These are phyloP conservation scores for Gymnocephalus cernua DNA, from an alignment of 2,113 vertebrate genomes.

Conservation along the genomic window DNA sequence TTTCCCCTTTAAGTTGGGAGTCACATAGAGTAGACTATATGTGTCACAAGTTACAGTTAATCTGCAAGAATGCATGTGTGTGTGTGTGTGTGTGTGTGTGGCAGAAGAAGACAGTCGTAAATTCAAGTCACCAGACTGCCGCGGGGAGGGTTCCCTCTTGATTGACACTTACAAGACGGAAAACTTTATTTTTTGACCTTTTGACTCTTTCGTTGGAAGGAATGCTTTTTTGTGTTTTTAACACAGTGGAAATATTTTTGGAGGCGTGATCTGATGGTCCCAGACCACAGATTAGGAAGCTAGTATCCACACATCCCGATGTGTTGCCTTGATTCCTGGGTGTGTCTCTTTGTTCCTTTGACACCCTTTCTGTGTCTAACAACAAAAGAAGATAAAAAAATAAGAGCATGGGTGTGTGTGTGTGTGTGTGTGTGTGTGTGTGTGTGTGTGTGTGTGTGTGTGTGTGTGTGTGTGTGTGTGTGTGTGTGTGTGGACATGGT, in stretches of 20 bases:
- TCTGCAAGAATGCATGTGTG: conserved; percentile 34
- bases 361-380: conserved; percentile 18
- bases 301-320: background rate
- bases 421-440: too few species aligned
- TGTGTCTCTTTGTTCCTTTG: conserved; percentile 29
- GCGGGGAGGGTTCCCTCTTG: conserved; percentile 23
- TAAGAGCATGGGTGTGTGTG: conserved; percentile 5
- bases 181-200: conserved; percentile 57
- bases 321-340: conserved; percentile 6
- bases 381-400: conserved; percentile 27
- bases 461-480: conserved; percentile 11
- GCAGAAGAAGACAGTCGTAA: conserved; percentile 6
- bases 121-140: conserved; percentile 26
- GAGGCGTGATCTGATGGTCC: background rate
- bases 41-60: conserved; percentile 50
- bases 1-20: too few species aligned
- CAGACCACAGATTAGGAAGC: background rate
- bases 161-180: conserved; percentile 56
- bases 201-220: conserved; percentile 25
- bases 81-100: conserved; percentile 12
- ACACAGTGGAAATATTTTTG: conserved; percentile 34
- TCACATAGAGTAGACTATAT: background rate
- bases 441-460: too few species aligned
- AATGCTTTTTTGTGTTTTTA: conserved; percentile 41
- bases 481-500: conserved; percentile 27